These are phyloP conservation scores for Incurvaria masculella DNA, from an alignment of 2,888 invertebrate genomes.

Conservation along the genomic window DNA sequence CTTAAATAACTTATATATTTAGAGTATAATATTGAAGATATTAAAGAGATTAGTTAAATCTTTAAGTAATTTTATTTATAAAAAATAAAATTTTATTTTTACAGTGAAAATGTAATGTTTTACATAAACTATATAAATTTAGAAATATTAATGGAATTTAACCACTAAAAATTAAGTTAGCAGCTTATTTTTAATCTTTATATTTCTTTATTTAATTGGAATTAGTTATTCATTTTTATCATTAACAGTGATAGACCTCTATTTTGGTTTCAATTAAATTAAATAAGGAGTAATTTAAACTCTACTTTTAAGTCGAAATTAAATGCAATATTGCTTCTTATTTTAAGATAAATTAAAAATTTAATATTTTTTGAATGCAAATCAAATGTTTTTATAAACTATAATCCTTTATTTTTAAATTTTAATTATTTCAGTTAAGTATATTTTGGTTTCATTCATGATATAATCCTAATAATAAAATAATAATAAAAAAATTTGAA, in stretches of 20 bases:
- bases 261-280: conserved; percentile 54
- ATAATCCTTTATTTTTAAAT: conserved; percentile 29
- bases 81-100: conserved; percentile 47
- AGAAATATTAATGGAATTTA: conserved; percentile 50
- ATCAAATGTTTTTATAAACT: conserved; percentile 40
- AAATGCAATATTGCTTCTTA: too few relatives aligned
- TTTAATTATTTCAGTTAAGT: conserved; percentile 36
- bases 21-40: conserved; percentile 39
- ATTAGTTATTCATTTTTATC: conserved; percentile 52
- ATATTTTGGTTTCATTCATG: conserved; percentile 46
- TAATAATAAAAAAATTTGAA: conserved; percentile 56
- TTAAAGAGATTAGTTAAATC: conserved; percentile 32
- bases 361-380: conserved; percentile 41
- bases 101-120: conserved; percentile 67
- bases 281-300: conserved; percentile 50
- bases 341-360: conserved; percentile 37
- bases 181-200: conserved; percentile 52
- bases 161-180: conserved; percentile 61
- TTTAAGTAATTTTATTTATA: conserved; percentile 30
- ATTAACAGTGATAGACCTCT: conserved; percentile 68
- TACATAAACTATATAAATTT: conserved; percentile 60
- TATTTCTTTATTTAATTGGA: conserved; percentile 63
- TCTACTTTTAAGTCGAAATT: too few relatives aligned
- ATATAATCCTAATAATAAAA: conserved; percentile 34
- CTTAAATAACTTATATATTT: conserved; percentile 38